Conservation (phyloP, 2,888 invertebrate genomes). For the Drosophila monieri region DNA sequence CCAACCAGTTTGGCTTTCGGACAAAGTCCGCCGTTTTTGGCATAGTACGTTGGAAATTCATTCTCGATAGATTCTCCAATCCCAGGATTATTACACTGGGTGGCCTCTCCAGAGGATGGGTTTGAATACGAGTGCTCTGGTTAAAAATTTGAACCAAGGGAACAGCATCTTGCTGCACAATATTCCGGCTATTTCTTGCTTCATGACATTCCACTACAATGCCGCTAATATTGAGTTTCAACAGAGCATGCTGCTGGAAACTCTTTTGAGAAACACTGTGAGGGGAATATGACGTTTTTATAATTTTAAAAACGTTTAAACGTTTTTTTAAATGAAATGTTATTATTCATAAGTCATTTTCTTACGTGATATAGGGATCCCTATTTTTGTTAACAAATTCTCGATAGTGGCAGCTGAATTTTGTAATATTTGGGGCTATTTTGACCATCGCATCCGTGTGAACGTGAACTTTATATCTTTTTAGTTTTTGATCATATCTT, state of each 20-base stretch:
- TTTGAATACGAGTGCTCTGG: rapidly evolving
- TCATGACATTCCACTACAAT: slow-evolving; percentile 51
- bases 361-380: slow-evolving; percentile 34
- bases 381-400: slow-evolving; percentile 8
- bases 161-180: slow-evolving; percentile 84
- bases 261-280: slow-evolving; percentile 21
- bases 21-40: slow-evolving; percentile 88
- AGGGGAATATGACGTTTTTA: background rate
- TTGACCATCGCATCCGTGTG: background rate
- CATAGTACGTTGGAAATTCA: slow-evolving; percentile 88
- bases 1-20: slow-evolving; percentile 86
- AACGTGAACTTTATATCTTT: slow-evolving; percentile 30
- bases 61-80: slow-evolving; percentile 88
- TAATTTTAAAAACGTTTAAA: no score
- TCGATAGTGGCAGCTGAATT: slow-evolving; percentile 37
- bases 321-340: no score
- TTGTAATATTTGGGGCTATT: background rate
- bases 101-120: background rate
- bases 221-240: slow-evolving; percentile 25
- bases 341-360: no score
- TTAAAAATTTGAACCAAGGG: slow-evolving; percentile 83
- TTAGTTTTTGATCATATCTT: slow-evolving; percentile 14
- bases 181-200: slow-evolving; percentile 34
- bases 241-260: background rate
- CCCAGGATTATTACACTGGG: slow-evolving; percentile 91